Evolutionary conservation across 2,888 invertebrate genomes (phyloP).

Genomic region (Timema cristinae): DNA sequence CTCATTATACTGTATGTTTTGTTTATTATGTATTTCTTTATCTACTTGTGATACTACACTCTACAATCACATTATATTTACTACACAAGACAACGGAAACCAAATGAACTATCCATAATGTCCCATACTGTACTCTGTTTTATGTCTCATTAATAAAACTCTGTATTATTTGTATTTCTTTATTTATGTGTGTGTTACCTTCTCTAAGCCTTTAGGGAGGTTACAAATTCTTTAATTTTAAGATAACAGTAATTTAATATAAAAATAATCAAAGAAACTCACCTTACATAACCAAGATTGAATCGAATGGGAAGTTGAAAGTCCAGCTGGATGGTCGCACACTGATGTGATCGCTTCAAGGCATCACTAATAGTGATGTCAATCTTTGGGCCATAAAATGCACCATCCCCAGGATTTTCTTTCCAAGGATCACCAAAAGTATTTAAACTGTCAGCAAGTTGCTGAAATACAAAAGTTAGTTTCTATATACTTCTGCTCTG

Average conservation of each 20-base stretch:
- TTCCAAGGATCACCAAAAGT: constrained; percentile 85
- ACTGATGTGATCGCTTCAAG: constrained; percentile 82
- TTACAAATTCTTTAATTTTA: background rate
- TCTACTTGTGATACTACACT: too few relatives aligned
- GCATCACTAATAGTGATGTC: constrained; percentile 97
- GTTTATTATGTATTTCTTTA: too few relatives aligned
- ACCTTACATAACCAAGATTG: constrained; percentile 74
- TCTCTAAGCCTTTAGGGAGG: too few relatives aligned
- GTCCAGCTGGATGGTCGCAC: constrained; percentile 97
- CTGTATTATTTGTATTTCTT: too few relatives aligned
- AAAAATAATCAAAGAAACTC: constrained; percentile 32
- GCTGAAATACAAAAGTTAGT: constrained; percentile 47
- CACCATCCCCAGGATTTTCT: constrained; percentile 92
- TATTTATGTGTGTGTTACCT: too few relatives aligned
- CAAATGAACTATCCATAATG: too few relatives aligned
- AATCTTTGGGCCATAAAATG: constrained; percentile 99
- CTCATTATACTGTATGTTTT: too few relatives aligned
- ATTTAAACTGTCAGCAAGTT: constrained; percentile 78
- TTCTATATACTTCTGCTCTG: too few relatives aligned
- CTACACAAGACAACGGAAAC: too few relatives aligned
- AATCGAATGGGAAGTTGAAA: constrained; percentile 95
- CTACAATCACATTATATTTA: too few relatives aligned
- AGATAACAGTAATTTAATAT: constrained; percentile 7
- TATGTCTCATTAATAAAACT: too few relatives aligned
- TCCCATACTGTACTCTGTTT: too few relatives aligned